These are phyloP conservation scores for Ptiloglossa arizonensis DNA, from an alignment of 1,140 invertebrate genomes.

Conservation along the genomic window DNA sequence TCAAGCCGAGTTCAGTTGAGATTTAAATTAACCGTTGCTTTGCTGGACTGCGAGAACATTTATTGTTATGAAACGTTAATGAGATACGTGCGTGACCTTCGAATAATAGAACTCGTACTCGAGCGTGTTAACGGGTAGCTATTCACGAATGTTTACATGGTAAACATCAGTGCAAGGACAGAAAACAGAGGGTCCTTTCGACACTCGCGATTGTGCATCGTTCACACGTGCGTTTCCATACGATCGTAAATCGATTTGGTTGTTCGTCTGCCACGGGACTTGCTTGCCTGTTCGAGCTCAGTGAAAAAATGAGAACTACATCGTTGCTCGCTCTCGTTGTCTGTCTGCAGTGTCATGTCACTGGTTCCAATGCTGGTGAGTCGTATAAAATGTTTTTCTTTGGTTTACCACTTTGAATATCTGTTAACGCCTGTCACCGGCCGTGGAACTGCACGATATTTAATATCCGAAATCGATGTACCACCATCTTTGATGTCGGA, in stretches of 20 bases:
- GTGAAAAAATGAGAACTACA: conserved; percentile 59
- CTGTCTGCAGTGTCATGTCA: conserved; percentile 57
- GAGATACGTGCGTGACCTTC: not conserved
- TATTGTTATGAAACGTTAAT: not conserved
- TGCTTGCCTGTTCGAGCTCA: not conserved
- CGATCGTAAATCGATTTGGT: conserved; percentile 6
- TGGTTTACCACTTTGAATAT: not conserved
- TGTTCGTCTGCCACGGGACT: not conserved
- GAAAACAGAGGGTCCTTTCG: not conserved
- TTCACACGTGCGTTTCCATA: conserved; percentile 44
- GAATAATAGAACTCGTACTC: not conserved
- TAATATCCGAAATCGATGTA: not conserved
- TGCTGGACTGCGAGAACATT: too few species aligned
- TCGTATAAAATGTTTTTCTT: not conserved
- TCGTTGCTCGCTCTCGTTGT: conserved; percentile 54
- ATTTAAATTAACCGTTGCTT: not conserved
- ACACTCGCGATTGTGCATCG: conserved; percentile 7
- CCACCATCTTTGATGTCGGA: not conserved
- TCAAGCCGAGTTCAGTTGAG: conserved; percentile 5
- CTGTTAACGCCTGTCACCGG: not conserved
- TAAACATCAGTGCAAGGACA: not conserved
- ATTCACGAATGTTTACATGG: conserved; percentile 17
- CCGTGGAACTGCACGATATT: too few species aligned
- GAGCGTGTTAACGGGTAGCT: not conserved
- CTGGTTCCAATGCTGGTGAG: conserved; percentile 64